Base-by-base conservation (phyloP, 2,888 invertebrate genomes). In the Lasiommata megera region DNA sequence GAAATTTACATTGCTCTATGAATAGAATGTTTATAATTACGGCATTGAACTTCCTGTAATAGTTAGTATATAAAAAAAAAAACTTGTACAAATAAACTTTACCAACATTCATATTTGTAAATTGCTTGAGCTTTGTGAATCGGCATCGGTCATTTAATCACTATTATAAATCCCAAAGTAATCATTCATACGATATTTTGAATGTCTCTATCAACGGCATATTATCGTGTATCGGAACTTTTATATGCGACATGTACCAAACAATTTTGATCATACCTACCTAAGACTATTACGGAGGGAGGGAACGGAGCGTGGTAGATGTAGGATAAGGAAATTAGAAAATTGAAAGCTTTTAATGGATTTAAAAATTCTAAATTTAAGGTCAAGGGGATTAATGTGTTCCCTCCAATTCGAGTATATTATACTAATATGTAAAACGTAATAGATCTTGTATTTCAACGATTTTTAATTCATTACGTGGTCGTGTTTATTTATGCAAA, bases 371-470 rank as follows among this genome's bases (percentile, higher is more conserved):
- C 69, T 72, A 69, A 73, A 75, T 72, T 71, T 74, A 72, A 76
- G 71, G 69, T 64, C 69, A 67, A 60, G 62, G 63, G 63, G 56
- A 65, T 56, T 70, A 68, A 60, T 73, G 72, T 73, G 75, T 84
- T 83, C 82, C 83, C 82, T 84, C 81, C 74, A 65, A 67, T 68
- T 67, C 57, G 67, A 60, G 73, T 72, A 72, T 74, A 72, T 65
- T 65, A 70, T 67, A 70, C 60, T 66, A 67, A 70, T 73, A 72
- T 68, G 72, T 72, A 71, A 72, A 55, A 61, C 38, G 51, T 59
- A 56, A 56, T 56, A 58, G 57, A 51, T 56, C 60, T 55, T 65
- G 61, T 63, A 61, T 58, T 43, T 54, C 67, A 69, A 75, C 70
- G 54, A 53, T 55, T 52, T 65, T 73, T 71, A 70, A 74, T 71